Percentiles rank a stretch among this genome's conserved stretches.
phyloP scores from a whole-genome alignment of 2,797 vertebrate genomes.

The Phoebastria nigripes region DNA sequence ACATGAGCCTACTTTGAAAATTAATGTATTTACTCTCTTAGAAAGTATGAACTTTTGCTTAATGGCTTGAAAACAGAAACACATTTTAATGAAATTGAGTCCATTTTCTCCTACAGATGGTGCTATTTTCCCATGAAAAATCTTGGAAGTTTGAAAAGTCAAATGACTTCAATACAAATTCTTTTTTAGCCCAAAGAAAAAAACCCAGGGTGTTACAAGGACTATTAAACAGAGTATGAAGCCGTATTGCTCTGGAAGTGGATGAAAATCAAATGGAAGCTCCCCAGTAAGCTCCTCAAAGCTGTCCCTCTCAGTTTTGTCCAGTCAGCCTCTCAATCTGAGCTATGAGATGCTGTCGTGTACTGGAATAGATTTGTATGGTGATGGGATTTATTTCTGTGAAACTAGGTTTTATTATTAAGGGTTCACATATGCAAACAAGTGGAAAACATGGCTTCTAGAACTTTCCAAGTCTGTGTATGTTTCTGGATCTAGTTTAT shows the following conservation, averaged over 20 bases:
- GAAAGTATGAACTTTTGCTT: neutral
- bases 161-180: neutral
- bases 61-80: neutral
- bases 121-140: conserved; percentile 63
- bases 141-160: conserved; percentile 31
- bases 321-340: neutral
- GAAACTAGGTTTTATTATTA: neutral
- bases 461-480: neutral
- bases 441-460: neutral
- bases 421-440: neutral
- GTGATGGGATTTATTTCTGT: neutral
- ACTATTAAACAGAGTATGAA: neutral
- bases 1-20: neutral
- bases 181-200: neutral
- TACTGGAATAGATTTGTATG: neutral
- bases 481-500: neutral
- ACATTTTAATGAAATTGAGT: neutral
- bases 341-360: neutral
- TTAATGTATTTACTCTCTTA: neutral
- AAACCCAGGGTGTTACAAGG: neutral
- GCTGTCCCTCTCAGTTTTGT: neutral
- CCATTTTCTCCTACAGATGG: conserved; percentile 58
- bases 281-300: neutral
- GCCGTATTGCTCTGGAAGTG: neutral
- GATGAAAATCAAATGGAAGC: neutral